Conservation (phyloP, 2,888 invertebrate species). For the Kryphioiulus occultus region DNA sequence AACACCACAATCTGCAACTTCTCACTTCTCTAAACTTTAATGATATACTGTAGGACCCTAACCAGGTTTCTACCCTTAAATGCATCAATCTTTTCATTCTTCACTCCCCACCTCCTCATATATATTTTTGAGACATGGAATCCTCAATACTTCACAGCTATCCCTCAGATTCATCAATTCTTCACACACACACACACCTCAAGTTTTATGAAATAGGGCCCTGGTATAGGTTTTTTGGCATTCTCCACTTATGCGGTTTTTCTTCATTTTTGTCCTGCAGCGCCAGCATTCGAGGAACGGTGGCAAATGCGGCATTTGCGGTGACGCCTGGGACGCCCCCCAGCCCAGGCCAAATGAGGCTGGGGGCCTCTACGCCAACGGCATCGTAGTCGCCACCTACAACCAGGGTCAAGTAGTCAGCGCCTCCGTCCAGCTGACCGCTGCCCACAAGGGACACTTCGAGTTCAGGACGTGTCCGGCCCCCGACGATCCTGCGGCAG, state of each 20-base stretch:
- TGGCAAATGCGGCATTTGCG: constrained; percentile 87
- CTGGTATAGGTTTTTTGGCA: too few species aligned
- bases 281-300: constrained; percentile 81
- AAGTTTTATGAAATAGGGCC: too few species aligned
- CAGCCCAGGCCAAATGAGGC: constrained; percentile 80
- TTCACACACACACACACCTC: too few species aligned
- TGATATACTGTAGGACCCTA: too few species aligned
- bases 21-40: too few species aligned
- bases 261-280: constrained; percentile 6
- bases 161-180: too few species aligned
- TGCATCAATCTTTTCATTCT: too few species aligned
- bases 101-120: too few species aligned
- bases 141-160: too few species aligned
- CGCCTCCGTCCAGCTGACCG: constrained; percentile 83
- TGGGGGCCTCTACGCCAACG: constrained; percentile 84
- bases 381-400: constrained; percentile 82
- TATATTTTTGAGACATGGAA: too few species aligned
- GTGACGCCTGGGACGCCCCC: constrained; percentile 79
- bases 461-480: constrained; percentile 84
- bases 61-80: too few species aligned
- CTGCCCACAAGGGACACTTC: constrained; percentile 86
- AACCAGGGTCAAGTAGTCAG: constrained; percentile 77
- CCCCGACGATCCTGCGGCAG: constrained; percentile 78
- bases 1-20: too few species aligned
- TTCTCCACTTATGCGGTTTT: neutral